These are phyloP conservation scores for Sebastolobus altivelis DNA, from an alignment of 2,797 vertebrate species.

Conservation along the genomic window DNA sequence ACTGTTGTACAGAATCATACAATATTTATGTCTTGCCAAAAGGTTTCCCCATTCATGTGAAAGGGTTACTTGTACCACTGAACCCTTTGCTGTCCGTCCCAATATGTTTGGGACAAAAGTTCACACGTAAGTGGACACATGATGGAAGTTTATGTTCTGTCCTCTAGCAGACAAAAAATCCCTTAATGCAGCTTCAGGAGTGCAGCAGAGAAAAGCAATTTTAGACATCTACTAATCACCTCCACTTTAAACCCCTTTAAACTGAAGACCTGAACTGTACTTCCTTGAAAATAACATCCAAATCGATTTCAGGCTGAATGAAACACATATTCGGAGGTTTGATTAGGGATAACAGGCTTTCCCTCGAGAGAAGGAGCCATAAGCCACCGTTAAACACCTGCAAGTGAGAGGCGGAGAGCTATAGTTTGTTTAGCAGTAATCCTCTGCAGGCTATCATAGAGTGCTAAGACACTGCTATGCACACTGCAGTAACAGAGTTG, in stretches of 20 bases:
- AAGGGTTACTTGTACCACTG: background rate
- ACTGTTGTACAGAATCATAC: too few relatives aligned
- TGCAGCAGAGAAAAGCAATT: background rate
- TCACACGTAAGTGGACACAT: background rate
- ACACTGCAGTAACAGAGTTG: constrained; percentile 11
- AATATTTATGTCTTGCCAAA: too few relatives aligned
- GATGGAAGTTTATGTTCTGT: background rate
- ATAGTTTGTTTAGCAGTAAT: constrained; percentile 29
- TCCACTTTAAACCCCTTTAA: constrained; percentile 5
- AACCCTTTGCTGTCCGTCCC: background rate
- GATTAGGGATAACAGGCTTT: constrained; percentile 31
- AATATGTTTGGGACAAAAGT: background rate
- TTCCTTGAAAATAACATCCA: background rate
- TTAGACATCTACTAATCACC: background rate
- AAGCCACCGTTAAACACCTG: constrained; percentile 41
- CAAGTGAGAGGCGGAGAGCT: background rate
- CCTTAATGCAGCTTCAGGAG: background rate
- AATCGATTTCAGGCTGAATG: constrained; percentile 23
- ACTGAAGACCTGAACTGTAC: background rate
- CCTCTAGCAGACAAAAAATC: background rate
- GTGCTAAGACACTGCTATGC: background rate
- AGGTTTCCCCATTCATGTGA: too few relatives aligned
- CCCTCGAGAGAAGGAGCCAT: background rate
- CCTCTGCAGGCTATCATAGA: constrained; percentile 10
- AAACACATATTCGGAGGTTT: background rate